Percentiles rank a stretch among this genome's conserved stretches.
Evolutionary conservation across 2,113 vertebrate genomes (phyloP).

Genomic region (Dasyprocta punctata): DNA sequence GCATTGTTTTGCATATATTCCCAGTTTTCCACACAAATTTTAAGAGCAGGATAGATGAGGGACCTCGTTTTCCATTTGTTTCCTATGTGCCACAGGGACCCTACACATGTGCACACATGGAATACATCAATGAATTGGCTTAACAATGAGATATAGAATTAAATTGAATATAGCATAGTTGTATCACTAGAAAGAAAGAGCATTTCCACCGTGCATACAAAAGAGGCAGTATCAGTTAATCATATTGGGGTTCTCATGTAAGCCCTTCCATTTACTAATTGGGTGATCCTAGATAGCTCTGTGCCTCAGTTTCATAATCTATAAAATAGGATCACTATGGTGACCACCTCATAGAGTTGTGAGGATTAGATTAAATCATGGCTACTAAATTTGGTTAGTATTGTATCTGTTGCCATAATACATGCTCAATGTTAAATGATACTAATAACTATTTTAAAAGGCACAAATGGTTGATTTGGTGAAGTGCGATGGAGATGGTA

Average conservation of each 20-base stretch:
- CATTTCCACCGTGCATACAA: not conserved
- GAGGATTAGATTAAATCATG: not conserved
- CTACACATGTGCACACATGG: not conserved
- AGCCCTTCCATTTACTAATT: not conserved
- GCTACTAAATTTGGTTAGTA: not conserved
- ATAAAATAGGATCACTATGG: not conserved
- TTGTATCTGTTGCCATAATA: not conserved
- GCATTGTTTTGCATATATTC: not conserved
- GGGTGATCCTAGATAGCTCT: not conserved
- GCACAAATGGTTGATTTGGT: not conserved
- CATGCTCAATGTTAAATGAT: not conserved
- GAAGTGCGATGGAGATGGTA: not conserved
- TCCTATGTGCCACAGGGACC: not conserved
- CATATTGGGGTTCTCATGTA: not conserved
- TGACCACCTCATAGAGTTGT: not conserved
- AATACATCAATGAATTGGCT: not conserved
- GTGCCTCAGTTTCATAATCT: constrained; percentile 25
- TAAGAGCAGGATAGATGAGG: not conserved
- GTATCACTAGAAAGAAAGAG: not conserved
- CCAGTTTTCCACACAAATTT: not conserved
- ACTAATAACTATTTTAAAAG: not conserved
- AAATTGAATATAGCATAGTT: not conserved
- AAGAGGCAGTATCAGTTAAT: not conserved
- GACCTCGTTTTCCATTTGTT: not conserved
- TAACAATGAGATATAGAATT: not conserved